Conservation (phyloP, 1,140 invertebrate species). For the Caligus rogercresseyi region DNA sequence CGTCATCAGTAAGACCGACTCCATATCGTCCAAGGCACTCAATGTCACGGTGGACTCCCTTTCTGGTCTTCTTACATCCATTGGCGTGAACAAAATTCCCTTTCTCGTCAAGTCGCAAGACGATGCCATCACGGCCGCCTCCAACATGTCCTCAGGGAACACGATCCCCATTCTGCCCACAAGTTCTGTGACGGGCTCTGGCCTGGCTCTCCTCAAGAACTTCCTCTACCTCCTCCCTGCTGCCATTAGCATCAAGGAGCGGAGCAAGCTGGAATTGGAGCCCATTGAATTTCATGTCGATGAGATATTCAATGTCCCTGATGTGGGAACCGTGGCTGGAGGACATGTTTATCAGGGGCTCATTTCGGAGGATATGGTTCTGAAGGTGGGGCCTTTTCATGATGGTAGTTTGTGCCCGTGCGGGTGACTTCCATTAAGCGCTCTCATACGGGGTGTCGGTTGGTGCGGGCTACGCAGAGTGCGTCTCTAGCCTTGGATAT, state of each 20-base stretch:
- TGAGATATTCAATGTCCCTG: slow-evolving; percentile 66
- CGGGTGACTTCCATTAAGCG: slow-evolving; percentile 66
- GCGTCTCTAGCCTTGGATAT: slow-evolving; percentile 59
- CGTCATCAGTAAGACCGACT: slow-evolving; percentile 73
- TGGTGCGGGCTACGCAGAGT: slow-evolving; percentile 72
- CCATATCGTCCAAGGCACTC: slow-evolving; percentile 28
- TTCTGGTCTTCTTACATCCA: background rate
- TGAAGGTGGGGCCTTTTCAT: slow-evolving; percentile 40
- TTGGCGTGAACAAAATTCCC: slow-evolving; percentile 28
- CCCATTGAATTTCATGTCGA: slow-evolving; percentile 75
- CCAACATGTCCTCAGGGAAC: slow-evolving; percentile 40
- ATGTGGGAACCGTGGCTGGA: slow-evolving; percentile 52
- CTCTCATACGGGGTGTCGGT: slow-evolving; percentile 67
- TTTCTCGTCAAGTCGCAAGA: slow-evolving; percentile 46
- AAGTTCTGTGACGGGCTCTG: slow-evolving; percentile 81
- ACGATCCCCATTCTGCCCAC: slow-evolving; percentile 74
- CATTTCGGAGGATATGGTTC: slow-evolving; percentile 57
- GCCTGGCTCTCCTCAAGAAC: slow-evolving; percentile 54
- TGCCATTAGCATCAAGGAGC: slow-evolving; percentile 44
- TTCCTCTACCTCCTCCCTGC: slow-evolving; percentile 57
- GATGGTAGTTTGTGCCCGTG: slow-evolving; percentile 61
- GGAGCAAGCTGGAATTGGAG: slow-evolving; percentile 51
- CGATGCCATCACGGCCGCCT: slow-evolving; percentile 48
- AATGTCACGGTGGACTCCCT: slow-evolving; percentile 11
- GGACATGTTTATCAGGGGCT: slow-evolving; percentile 63